phyloP scores from a whole-genome alignment of 2,888 invertebrate genomes.

The Dione juno region DNA sequence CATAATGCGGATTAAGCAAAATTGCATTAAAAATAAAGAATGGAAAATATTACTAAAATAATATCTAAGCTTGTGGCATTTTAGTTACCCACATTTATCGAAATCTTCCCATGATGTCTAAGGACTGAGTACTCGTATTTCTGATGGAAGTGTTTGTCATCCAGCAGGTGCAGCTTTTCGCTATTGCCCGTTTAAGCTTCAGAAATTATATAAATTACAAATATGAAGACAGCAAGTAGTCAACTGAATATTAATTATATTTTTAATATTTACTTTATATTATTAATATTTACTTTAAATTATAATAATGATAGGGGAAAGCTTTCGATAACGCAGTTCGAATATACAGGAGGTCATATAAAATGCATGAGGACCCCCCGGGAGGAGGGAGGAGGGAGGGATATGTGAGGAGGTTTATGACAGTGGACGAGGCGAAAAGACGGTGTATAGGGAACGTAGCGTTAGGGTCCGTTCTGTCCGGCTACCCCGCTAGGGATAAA shows the following conservation, averaged over 20 bases:
- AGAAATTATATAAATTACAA: constrained; percentile 13
- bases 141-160: constrained; percentile 32
- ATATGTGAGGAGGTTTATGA: no score
- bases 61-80: neutral
- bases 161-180: constrained; percentile 21
- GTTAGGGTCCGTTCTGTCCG: no score
- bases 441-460: no score
- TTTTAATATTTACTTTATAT: neutral
- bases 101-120: constrained; percentile 25
- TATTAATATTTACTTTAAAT: no score
- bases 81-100: constrained; percentile 20
- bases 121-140: constrained; percentile 20
- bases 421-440: no score
- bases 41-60: neutral
- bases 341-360: no score
- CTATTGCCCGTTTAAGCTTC: neutral
- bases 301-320: no score
- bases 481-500: no score
- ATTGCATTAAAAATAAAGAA: neutral
- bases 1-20: neutral
- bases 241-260: neutral
- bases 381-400: no score
- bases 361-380: no score
- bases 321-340: no score
- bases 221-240: neutral